Percentiles rank a stretch among this genome's conserved stretches.
Evolutionary conservation across 2,888 invertebrate species (phyloP).

Genomic region (Pyrocoelia pectoralis): DNA sequence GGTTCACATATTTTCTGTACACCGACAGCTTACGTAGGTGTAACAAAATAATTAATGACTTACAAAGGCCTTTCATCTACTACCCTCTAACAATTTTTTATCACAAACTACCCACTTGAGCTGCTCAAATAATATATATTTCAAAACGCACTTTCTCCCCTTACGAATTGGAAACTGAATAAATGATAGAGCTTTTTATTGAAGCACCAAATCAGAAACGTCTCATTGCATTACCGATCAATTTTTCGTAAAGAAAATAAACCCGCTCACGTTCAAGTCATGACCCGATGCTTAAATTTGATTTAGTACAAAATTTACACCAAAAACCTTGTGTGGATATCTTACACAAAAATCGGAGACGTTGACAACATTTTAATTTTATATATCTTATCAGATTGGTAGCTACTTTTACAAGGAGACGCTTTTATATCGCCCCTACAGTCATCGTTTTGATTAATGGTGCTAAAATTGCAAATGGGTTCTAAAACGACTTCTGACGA

Average conservation of each 20-base stretch:
- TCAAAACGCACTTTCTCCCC: background rate
- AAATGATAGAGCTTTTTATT: background rate
- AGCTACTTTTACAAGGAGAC: background rate
- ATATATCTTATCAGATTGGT: background rate
- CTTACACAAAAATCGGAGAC: too few relatives aligned
- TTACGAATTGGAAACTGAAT: background rate
- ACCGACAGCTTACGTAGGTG: too few relatives aligned
- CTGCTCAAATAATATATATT: background rate
- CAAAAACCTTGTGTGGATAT: too few relatives aligned
- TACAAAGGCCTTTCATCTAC: background rate
- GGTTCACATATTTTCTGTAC: too few relatives aligned
- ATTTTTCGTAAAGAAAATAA: background rate
- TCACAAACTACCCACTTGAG: background rate
- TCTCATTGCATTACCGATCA: background rate
- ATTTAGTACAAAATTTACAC: too few relatives aligned
- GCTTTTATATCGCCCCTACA: background rate
- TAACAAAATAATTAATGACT: background rate
- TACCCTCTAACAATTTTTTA: background rate
- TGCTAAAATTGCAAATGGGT: slow-evolving; percentile 21
- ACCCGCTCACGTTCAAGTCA: too few relatives aligned
- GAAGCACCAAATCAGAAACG: background rate
- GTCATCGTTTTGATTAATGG: background rate
- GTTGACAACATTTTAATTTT: background rate
- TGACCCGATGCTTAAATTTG: too few relatives aligned
- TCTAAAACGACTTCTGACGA: slow-evolving; percentile 14